Conservation (phyloP, 2,113 vertebrate species). For the Amphilophus citrinellus region DNA sequence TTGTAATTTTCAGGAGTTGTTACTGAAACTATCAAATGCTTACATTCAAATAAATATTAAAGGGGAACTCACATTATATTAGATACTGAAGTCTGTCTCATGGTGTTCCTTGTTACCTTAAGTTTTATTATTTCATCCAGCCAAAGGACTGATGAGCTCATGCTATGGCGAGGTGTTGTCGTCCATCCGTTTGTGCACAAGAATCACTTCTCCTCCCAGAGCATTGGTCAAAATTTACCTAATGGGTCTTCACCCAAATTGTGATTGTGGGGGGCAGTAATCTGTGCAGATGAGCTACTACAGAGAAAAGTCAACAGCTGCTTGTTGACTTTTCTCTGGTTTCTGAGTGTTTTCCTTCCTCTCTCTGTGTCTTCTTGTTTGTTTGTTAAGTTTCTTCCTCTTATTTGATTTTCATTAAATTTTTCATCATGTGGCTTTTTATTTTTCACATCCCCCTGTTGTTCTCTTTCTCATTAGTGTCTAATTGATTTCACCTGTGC, state of each 20-base stretch:
- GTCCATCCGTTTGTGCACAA: no score
- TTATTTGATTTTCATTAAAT: neutral
- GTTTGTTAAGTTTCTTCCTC: neutral
- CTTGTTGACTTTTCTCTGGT: neutral
- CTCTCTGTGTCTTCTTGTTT: neutral
- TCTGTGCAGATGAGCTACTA: no score
- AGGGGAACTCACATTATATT: neutral
- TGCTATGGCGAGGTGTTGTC: no score
- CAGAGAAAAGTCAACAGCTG: neutral
- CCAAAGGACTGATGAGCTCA: no score
- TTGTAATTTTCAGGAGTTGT: neutral
- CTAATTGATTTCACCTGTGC: neutral
- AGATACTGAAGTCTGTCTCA: neutral
- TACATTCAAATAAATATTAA: neutral
- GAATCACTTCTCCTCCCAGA: no score
- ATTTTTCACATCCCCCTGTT: neutral
- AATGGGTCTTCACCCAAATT: neutral
- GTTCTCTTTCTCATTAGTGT: neutral
- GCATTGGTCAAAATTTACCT: neutral
- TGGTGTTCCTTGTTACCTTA: neutral
- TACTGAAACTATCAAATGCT: neutral
- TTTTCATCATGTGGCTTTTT: neutral
- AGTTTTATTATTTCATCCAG: neutral
- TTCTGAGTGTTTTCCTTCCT: neutral
- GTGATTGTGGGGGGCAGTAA: no score